These are phyloP conservation scores for Mesoligia furuncula DNA, from an alignment of 2,888 invertebrate species.

Conservation along the genomic window DNA sequence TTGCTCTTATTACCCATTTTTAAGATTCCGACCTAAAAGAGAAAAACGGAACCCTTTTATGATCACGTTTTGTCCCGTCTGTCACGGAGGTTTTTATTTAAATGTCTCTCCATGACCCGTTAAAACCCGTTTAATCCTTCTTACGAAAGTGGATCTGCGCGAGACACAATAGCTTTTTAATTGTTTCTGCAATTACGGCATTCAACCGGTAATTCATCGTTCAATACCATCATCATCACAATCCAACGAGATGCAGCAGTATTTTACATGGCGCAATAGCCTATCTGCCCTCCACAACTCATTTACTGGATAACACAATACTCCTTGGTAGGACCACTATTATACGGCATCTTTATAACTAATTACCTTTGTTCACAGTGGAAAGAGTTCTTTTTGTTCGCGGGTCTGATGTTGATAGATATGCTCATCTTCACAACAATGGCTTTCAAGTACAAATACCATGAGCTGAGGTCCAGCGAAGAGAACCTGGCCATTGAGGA, in stretches of 20 bases:
- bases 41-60: not conserved
- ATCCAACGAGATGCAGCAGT: not conserved
- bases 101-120: not conserved
- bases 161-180: no score
- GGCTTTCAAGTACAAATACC: conserved; percentile 95
- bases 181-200: no score
- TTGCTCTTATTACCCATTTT: not conserved
- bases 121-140: not conserved
- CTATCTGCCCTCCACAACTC: not conserved
- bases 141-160: no score
- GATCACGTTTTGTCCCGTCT: not conserved
- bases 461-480: conserved; percentile 81
- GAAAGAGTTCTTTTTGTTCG: conserved; percentile 96
- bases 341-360: not conserved
- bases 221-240: not conserved
- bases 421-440: conserved; percentile 95
- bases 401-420: conserved; percentile 95
- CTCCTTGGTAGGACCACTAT: not conserved
- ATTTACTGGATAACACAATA: not conserved
- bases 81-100: not conserved
- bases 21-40: not conserved
- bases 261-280: not conserved
- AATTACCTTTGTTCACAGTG: conserved; percentile 90
- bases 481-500: conserved; percentile 79
- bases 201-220: no score